phyloP scores from a whole-genome alignment of 2,888 invertebrate genomes.

The Cephus runcator region DNA sequence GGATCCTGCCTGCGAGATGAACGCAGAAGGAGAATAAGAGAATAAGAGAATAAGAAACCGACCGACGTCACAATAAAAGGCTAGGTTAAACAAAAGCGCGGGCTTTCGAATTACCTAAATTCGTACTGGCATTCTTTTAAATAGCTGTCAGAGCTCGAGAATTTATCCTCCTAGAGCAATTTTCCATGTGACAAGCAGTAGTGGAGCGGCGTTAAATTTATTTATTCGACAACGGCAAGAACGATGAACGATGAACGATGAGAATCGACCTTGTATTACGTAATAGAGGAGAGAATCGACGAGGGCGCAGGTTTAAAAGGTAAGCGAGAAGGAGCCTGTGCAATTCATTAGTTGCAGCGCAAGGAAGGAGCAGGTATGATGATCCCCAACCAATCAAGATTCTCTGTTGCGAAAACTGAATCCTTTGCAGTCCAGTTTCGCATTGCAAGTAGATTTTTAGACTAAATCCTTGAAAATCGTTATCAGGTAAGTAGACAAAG shows the following conservation, averaged over 20 bases:
- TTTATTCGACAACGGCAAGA: constrained; percentile 46
- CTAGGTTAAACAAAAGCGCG: constrained; percentile 61
- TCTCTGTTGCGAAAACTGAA: too few relatives aligned
- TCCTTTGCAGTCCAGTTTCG: too few relatives aligned
- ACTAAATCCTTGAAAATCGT: too few relatives aligned
- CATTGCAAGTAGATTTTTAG: too few relatives aligned
- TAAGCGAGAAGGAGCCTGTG: too few relatives aligned
- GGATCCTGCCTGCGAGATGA: background rate
- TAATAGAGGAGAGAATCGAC: too few relatives aligned
- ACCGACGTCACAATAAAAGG: constrained; percentile 55
- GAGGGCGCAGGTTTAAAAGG: too few relatives aligned
- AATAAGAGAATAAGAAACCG: constrained; percentile 18
- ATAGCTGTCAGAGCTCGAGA: constrained; percentile 63
- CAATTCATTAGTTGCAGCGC: too few relatives aligned
- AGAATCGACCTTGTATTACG: too few relatives aligned
- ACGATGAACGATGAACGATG: background rate
- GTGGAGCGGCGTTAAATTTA: constrained; percentile 53
- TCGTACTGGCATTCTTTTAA: constrained; percentile 65
- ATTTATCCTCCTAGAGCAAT: constrained; percentile 55
- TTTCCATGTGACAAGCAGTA: constrained; percentile 59
- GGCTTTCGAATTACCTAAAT: constrained; percentile 64
- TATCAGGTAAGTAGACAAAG: too few relatives aligned
- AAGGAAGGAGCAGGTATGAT: too few relatives aligned
- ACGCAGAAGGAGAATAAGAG: constrained; percentile 24
- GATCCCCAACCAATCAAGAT: too few relatives aligned